A percentile compares a stretch with the other conserved stretches of the same genome.
phyloP scores from a whole-genome alignment of 2,797 vertebrate species.

The Alosa sapidissima region DNA sequence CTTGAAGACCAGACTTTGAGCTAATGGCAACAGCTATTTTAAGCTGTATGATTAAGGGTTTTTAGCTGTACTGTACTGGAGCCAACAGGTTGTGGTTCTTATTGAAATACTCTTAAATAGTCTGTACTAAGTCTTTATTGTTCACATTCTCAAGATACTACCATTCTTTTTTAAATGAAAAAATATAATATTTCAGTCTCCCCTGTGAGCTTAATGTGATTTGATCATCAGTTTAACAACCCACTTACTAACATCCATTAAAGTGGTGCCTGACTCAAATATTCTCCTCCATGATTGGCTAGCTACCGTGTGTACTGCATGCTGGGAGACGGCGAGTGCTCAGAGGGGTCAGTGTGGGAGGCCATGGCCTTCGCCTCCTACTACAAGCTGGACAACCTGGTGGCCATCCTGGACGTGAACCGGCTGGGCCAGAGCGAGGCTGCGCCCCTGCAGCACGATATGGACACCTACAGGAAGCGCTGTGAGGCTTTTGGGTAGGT shows the following conservation, averaged over 20 bases:
- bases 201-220: no score
- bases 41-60: not conserved
- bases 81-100: not conserved
- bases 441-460: slow-evolving; percentile 78
- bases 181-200: no score
- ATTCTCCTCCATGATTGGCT: not conserved
- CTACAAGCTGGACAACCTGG: slow-evolving; percentile 84
- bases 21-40: slow-evolving; percentile 1
- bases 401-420: slow-evolving; percentile 85
- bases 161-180: no score
- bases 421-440: slow-evolving; percentile 81
- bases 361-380: slow-evolving; percentile 85
- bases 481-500: slow-evolving; percentile 87
- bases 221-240: no score
- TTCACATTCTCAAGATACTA: no score
- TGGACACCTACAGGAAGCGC: slow-evolving; percentile 77
- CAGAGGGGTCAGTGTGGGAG: slow-evolving; percentile 88
- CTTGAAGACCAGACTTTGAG: not conserved
- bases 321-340: slow-evolving; percentile 82
- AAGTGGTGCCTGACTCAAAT: not conserved
- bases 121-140: no score
- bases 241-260: no score
- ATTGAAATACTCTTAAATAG: no score
- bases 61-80: not conserved
- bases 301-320: slow-evolving; percentile 90